A percentile compares a stretch with the other conserved stretches of the same genome.
phyloP scores from a whole-genome alignment of 2,113 vertebrate genomes.

The Petromus typicus region DNA sequence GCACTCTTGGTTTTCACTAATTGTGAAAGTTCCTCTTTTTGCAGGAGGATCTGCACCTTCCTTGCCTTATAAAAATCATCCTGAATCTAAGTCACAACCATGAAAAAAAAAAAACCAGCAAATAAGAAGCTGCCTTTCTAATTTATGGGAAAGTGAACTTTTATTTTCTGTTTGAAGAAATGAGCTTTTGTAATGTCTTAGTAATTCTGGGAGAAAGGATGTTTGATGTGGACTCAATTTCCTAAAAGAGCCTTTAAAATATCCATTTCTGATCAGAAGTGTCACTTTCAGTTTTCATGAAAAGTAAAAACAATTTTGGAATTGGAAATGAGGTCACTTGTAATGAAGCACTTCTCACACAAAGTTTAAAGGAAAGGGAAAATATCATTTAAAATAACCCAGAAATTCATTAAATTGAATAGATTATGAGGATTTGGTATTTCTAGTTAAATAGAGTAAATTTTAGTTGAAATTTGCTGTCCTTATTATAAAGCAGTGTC shows the following conservation, averaged over 20 bases:
- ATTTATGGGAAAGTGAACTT: slow-evolving; percentile 85
- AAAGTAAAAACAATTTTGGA: slow-evolving; percentile 64
- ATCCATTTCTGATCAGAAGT: slow-evolving; percentile 28
- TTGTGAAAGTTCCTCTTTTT: slow-evolving; percentile 89
- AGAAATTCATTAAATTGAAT: not conserved
- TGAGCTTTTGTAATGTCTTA: slow-evolving; percentile 72
- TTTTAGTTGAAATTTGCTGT: not conserved
- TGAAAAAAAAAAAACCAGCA: slow-evolving; percentile 76
- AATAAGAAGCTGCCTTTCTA: slow-evolving; percentile 80
- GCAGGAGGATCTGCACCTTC: slow-evolving; percentile 82
- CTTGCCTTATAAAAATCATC: slow-evolving; percentile 85
- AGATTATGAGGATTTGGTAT: slow-evolving; percentile 35
- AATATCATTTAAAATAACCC: not conserved
- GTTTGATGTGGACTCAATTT: slow-evolving; percentile 71
- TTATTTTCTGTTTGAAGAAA: slow-evolving; percentile 86
- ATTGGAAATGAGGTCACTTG: slow-evolving; percentile 45
- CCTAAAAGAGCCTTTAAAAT: not conserved
- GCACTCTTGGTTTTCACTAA: slow-evolving; percentile 87
- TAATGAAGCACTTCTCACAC: not conserved
- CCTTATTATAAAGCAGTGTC: not conserved
- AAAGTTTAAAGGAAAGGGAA: slow-evolving; percentile 41
- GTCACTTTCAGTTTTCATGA: slow-evolving; percentile 74
- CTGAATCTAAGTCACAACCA: slow-evolving; percentile 74
- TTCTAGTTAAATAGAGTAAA: slow-evolving; percentile 12
- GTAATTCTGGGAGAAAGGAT: slow-evolving; percentile 75